phyloP scores from a whole-genome alignment of 2,113 vertebrate species.

The Eurystomus gularis region DNA sequence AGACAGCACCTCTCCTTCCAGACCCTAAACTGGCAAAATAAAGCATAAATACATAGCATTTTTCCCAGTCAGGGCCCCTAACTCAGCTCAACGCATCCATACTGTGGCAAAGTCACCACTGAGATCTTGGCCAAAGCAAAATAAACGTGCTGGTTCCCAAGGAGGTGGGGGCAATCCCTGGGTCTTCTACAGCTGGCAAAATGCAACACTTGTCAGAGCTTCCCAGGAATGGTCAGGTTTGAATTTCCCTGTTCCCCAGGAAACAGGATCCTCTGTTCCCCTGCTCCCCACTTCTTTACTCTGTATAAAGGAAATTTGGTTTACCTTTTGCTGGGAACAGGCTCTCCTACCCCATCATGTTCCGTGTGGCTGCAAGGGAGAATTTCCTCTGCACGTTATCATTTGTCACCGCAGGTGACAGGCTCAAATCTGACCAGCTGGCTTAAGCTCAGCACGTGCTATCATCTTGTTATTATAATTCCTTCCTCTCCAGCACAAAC shows the following conservation, averaged over 20 bases:
- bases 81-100: not conserved
- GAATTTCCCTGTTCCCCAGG: not conserved
- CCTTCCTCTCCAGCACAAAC: not conserved
- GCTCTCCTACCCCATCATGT: not conserved
- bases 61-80: not conserved
- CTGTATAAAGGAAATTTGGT: not conserved
- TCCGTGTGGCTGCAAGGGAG: not conserved
- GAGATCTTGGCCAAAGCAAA: not conserved
- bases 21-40: not conserved
- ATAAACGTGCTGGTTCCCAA: not conserved
- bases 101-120: not conserved
- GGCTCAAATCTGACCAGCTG: not conserved
- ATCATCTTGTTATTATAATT: not conserved
- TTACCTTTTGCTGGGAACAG: not conserved
- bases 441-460: not conserved
- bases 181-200: not conserved
- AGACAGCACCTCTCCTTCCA: not conserved
- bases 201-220: not conserved
- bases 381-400: not conserved
- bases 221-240: not conserved
- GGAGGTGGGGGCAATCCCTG: not conserved
- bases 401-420: not conserved
- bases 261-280: too few species aligned
- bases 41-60: not conserved
- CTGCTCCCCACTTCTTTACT: not conserved